Evolutionary conservation across 2,888 invertebrate genomes (phyloP).

Genomic region (Chloroclystis v-ata): DNA sequence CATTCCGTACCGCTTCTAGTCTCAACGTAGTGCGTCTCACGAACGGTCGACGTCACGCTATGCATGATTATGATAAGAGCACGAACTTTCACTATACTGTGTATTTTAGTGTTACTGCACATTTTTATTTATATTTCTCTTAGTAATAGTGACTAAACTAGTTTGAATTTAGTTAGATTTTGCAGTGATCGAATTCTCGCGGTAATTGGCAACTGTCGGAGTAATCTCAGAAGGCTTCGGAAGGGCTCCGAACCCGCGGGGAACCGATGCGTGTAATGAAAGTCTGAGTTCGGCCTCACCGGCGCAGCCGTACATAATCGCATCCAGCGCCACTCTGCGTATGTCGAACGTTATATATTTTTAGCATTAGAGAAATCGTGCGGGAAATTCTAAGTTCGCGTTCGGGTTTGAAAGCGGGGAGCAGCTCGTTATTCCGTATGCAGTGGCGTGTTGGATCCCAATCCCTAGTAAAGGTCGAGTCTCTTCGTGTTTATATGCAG

Average conservation of each 20-base stretch:
- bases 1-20: constrained; percentile 58
- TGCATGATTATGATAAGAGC: constrained; percentile 76
- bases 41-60: constrained; percentile 71
- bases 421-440: constrained; percentile 38
- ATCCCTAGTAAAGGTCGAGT: constrained; percentile 45
- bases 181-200: constrained; percentile 35
- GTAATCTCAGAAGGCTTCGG: constrained; percentile 49
- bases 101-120: constrained; percentile 64
- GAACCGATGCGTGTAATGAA: constrained; percentile 70
- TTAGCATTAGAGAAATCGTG: constrained; percentile 12
- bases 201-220: constrained; percentile 39
- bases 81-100: constrained; percentile 57
- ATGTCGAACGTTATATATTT: constrained; percentile 16
- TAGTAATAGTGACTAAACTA: constrained; percentile 23
- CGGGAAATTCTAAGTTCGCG: constrained; percentile 22
- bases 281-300: constrained; percentile 54
- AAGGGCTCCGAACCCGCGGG: constrained; percentile 57
- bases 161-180: constrained; percentile 29
- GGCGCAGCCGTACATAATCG: constrained; percentile 41
- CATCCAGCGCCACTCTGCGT: constrained; percentile 29
- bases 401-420: constrained; percentile 21
- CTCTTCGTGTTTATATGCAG: constrained; percentile 57
- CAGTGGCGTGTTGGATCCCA: constrained; percentile 40
- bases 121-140: constrained; percentile 43
- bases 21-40: constrained; percentile 54